Evolutionary conservation across 2,113 vertebrate species (phyloP).

Genomic region (Brienomyrus brachyistius): DNA sequence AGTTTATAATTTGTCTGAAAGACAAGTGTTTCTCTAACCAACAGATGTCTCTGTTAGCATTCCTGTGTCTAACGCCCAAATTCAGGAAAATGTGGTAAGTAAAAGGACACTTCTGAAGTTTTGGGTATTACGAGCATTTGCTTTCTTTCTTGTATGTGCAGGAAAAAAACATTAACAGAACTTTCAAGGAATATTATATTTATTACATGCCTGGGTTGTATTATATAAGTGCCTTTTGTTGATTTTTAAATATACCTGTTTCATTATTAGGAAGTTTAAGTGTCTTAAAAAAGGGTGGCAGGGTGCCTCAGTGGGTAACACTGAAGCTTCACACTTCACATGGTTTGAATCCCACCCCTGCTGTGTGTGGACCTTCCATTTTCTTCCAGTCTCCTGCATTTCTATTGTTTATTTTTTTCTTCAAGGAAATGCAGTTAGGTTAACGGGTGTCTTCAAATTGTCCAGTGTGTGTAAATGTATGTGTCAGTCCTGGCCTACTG

Average conservation of each 20-base stretch:
- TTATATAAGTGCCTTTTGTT: not conserved
- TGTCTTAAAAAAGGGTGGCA: not conserved
- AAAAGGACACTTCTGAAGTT: not conserved
- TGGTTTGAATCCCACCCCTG: not conserved
- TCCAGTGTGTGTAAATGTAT: not conserved
- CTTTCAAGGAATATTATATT: not conserved
- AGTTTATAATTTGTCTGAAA: not conserved
- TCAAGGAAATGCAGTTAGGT: not conserved
- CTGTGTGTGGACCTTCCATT: not conserved
- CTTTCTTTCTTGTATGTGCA: not conserved
- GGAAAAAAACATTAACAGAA: not conserved
- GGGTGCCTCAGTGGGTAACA: not conserved
- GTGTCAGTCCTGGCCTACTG: not conserved
- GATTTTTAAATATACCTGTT: not conserved
- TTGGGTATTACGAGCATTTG: not conserved
- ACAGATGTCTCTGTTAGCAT: conserved; percentile 90
- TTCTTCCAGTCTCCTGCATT: not conserved
- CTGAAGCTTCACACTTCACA: not conserved
- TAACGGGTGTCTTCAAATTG: not conserved
- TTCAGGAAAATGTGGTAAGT: conserved; percentile 96
- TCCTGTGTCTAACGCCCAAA: conserved; percentile 92
- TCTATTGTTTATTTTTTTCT: not conserved
- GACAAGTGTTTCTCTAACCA: conserved; percentile 33
- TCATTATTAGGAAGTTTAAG: not conserved
- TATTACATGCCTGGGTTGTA: not conserved